A percentile compares a stretch with the other conserved stretches of the same genome.
These are phyloP conservation scores for Plagiodera versicolora DNA, from an alignment of 2,888 invertebrate genomes.

Conservation along the genomic window DNA sequence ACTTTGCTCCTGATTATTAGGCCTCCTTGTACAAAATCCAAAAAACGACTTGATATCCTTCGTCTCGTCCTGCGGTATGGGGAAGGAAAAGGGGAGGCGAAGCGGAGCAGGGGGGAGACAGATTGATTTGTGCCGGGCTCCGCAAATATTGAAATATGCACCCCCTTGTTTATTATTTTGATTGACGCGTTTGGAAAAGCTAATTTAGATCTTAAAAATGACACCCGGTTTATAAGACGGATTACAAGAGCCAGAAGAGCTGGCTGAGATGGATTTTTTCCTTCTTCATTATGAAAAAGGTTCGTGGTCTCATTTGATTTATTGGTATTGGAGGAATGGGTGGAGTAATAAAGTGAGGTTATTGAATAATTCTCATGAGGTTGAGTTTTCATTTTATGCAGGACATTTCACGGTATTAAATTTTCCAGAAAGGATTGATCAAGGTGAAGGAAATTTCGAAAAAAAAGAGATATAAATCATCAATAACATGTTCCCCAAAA, in stretches of 20 bases:
- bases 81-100: not conserved
- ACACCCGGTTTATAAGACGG: constrained; percentile 32
- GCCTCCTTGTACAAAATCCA: not conserved
- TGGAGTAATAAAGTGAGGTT: not conserved
- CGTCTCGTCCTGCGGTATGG: constrained; percentile 47
- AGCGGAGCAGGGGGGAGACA: constrained; percentile 33
- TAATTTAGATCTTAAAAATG: constrained; percentile 42
- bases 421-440: too few relatives aligned
- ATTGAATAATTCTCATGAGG: not conserved
- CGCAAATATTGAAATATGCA: constrained; percentile 55
- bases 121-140: constrained; percentile 49
- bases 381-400: not conserved
- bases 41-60: constrained; percentile 28
- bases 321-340: not conserved
- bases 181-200: constrained; percentile 51
- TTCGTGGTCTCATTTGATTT: constrained; percentile 15
- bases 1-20: too few relatives aligned
- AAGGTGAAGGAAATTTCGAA: too few relatives aligned
- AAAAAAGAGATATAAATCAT: too few relatives aligned
- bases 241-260: constrained; percentile 18
- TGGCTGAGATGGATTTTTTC: not conserved
- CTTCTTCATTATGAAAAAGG: constrained; percentile 7
- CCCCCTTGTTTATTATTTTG: constrained; percentile 54
- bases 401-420: not conserved
- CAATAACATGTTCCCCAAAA: too few relatives aligned